Evolutionary conservation across 2,797 vertebrate genomes (phyloP).

Genomic region (Enteromius fasciolatus): DNA sequence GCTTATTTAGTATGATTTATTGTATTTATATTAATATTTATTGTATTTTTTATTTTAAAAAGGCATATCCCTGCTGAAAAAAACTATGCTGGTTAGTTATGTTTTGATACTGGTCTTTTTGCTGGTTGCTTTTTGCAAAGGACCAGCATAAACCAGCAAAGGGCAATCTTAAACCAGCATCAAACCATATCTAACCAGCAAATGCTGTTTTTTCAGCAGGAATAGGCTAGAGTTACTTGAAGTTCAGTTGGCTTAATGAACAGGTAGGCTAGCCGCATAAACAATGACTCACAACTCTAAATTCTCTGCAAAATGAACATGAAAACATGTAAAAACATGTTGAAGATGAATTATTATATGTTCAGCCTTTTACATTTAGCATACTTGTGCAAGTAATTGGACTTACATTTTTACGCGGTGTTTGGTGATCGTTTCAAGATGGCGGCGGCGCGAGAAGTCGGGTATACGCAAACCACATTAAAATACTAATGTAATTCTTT

Average conservation of each 20-base stretch:
- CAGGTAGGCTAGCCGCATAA: background rate
- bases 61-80: background rate
- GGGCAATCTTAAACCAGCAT: no score
- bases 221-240: no score
- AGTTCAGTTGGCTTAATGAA: background rate
- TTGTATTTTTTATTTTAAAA: background rate
- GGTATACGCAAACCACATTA: background rate
- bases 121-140: no score
- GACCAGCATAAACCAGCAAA: no score
- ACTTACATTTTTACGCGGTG: background rate
- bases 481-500: no score
- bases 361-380: background rate
- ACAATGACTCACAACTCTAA: background rate
- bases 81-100: no score
- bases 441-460: background rate
- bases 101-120: no score
- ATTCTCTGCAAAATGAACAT: background rate
- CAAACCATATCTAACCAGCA: no score
- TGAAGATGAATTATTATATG: background rate
- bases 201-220: no score
- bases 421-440: background rate
- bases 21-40: background rate
- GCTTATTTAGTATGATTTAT: background rate
- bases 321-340: background rate
- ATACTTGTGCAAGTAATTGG: background rate